Base-by-base conservation (phyloP, 2,888 invertebrate species). In the Drosophila pseudotalamancana region DNA sequence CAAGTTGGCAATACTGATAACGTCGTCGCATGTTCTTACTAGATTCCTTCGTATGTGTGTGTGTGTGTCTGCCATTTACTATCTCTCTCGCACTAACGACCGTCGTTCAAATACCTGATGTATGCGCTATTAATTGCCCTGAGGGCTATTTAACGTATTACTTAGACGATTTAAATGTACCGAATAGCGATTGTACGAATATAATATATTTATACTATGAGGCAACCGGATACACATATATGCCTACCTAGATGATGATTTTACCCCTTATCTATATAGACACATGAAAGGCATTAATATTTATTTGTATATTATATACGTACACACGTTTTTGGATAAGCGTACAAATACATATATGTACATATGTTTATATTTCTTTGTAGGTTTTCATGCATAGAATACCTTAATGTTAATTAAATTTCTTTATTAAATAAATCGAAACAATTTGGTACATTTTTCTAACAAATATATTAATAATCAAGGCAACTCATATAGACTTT, bases 1-100 rank as follows among this genome's bases (percentile, higher is more conserved):
- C 83, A 82, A 78, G 85, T 81, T 81, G 85, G 66, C 60, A 61
- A 62, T 34, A 35, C 35, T 75, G 83, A 85, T 85, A 80, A 78
- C 48, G 71, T 9, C 21, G 31, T 25, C 46, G 46, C 39, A 32
- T 51, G 27, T 43, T 45, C 11, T 29, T 48, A 40, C 43, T 51
- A 49, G 19, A 12, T 49, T 5, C n/a, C 14, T 23, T n/a, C 14
- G 4, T 48, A n/a, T 48, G n/a, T 4, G 21, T 23, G n/a, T 50
- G 40, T 37, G 18, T 43, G 18, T 16, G 6, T 50, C 6, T 29
- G 12, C 14, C 6, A 21, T 18, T n/a, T 43, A 18, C 29, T 39
- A 9, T 57, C 35, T 29, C 16, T 14, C 11, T 31, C 19, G 23
- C 37, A 31, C 56, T 35, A 11, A 18, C 14, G 25, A 5, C 11